Percentiles rank a stretch among this genome's conserved stretches.
These are phyloP conservation scores for Hirtodrosophila histrioides DNA, from an alignment of 2,888 invertebrate genomes.

Conservation along the genomic window DNA sequence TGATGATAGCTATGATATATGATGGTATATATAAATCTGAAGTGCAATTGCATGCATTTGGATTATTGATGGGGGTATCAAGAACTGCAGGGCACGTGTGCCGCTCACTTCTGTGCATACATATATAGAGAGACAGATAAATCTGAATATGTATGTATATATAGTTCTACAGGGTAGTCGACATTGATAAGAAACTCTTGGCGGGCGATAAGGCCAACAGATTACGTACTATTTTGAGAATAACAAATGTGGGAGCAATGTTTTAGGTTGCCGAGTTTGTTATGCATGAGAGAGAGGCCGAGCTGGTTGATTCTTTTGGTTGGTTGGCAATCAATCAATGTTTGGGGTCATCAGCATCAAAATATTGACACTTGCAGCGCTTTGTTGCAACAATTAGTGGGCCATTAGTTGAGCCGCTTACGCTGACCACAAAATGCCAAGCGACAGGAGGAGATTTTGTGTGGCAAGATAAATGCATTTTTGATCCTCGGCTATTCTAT, in stretches of 20 bases:
- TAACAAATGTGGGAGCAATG: slow-evolving; percentile 20
- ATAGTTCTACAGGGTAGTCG: slow-evolving; percentile 12
- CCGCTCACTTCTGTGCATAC: neutral
- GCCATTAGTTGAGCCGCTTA: slow-evolving; percentile 52
- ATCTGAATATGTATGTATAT: neutral
- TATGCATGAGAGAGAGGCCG: slow-evolving; percentile 1
- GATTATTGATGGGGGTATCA: neutral
- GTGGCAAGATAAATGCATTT: slow-evolving; percentile 79
- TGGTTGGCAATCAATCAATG: slow-evolving; percentile 59
- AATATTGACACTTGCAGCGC: slow-evolving; percentile 78
- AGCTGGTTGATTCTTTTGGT: neutral
- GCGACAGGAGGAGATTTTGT: slow-evolving; percentile 18
- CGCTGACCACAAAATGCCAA: slow-evolving; percentile 55
- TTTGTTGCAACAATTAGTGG: slow-evolving; percentile 71
- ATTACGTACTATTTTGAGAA: slow-evolving; percentile 24
- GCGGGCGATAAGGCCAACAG: slow-evolving; percentile 35
- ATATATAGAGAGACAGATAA: neutral
- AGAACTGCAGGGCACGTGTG: slow-evolving; percentile 10
- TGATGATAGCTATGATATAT: neutral
- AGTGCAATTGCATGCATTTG: too few relatives aligned
- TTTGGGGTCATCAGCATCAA: slow-evolving; percentile 45
- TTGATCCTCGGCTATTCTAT: slow-evolving; percentile 67
- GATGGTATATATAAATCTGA: too few relatives aligned
- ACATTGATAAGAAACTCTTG: slow-evolving; percentile 33
- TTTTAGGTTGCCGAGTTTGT: slow-evolving; percentile 1